Conservation (phyloP, 2,888 invertebrate species). For the Glyphotaelius pellucidus region DNA sequence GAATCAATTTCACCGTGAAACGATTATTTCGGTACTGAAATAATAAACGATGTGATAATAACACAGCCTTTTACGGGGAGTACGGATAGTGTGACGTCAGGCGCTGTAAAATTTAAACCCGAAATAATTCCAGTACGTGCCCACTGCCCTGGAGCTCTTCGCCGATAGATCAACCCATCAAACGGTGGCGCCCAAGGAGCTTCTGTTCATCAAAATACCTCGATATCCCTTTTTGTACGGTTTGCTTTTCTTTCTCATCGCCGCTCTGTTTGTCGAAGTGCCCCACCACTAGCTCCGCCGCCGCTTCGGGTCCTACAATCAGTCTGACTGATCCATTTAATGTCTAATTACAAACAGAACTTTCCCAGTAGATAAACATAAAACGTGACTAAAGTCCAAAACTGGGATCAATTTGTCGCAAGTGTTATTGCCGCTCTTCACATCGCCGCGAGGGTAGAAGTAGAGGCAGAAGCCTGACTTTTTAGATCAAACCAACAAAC, state of each 20-base stretch:
- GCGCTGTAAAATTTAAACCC: constrained; percentile 26
- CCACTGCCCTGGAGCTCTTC: neutral
- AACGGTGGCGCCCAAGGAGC: neutral
- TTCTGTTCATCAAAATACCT: constrained; percentile 2
- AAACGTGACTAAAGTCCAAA: constrained; percentile 54
- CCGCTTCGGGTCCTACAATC: constrained; percentile 15
- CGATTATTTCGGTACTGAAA: constrained; percentile 17
- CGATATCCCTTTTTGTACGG: neutral
- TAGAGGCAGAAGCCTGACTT: neutral
- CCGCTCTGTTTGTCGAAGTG: neutral
- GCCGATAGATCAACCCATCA: neutral
- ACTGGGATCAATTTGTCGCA: constrained; percentile 50
- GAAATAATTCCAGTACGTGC: constrained; percentile 44
- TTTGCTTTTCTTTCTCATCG: neutral
- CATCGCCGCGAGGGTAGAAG: neutral
- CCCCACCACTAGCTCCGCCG: neutral
- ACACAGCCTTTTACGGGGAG: neutral
- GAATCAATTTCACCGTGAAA: constrained; percentile 18
- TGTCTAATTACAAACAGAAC: constrained; percentile 52
- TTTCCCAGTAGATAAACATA: constrained; percentile 50
- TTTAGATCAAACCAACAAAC: constrained; percentile 11
- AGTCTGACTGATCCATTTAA: constrained; percentile 49
- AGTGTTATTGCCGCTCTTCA: constrained; percentile 36
- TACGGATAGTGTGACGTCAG: constrained; percentile 4
- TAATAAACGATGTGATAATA: constrained; percentile 24